Base-by-base conservation (phyloP, 2,113 vertebrate species). In the Tauraco erythrolophus region DNA sequence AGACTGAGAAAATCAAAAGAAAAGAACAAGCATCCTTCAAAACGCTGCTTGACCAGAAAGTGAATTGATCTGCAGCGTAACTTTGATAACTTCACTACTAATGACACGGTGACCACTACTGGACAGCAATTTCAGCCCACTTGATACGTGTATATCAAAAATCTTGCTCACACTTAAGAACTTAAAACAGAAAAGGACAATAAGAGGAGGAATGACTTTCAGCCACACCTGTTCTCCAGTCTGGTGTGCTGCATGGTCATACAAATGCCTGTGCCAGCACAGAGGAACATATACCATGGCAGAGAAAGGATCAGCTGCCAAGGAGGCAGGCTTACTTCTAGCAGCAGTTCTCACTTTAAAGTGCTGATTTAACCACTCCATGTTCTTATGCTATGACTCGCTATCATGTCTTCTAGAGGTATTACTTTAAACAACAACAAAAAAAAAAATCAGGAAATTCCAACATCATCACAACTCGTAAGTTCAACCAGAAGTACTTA, bases 11-110 rank as follows among this genome's bases (percentile, higher is more conserved):
- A 89, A 75, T 50, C 35, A 82, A 81, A 86, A 86, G 50, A 41
- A 57, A 87, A 84, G 77, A 84, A 89, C 35, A 81, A 91, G 57
- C 76, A 79, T 15, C 48, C 45, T 89, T 89, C 84, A 82, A 89
- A 94, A 64, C 27, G 61, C 56, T 60, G 53, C 82, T 31, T 82
- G 70, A 68, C 60, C 70, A 56, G 24, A 21, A 86, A 68, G 43
- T 10, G 15, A 78, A 14, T 54, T 81, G 19, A 82, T 31, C 39
- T 56, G 35, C n/a, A 24, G 24, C 7, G 7, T 27, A 75, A 71
- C 51, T 74, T 85, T 3, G 77, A 28, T 46, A 56, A 62, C 8
- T 61, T 78, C 58, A 12, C 16, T 46, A 35, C 13, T 39, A 25
- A 51, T 21, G 53, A 80, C n/a, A 39, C 22, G 37, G 35, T 6